Base-by-base conservation (phyloP, 2,888 invertebrate species). In the Nephrocerus scutellatus region DNA sequence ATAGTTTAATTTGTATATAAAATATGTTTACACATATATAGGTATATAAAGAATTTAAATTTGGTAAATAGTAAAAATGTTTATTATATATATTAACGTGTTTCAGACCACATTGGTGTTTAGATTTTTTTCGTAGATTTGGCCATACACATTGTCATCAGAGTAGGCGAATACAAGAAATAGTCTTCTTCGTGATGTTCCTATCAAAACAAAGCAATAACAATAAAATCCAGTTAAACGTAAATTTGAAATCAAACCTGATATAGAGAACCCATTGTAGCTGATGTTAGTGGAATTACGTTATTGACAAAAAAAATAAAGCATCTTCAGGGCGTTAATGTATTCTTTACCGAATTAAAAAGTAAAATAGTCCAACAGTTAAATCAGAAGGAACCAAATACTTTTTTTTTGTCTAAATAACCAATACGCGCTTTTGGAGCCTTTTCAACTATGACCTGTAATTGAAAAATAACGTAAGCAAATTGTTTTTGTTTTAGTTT, bases 171-270 rank as follows among this genome's bases (percentile, higher is more conserved):
- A 95, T 74, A 98, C 98, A 56, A 98, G 78, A 98, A 98, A 73
- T 91, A 93, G 66, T 98, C 98, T 73, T 98, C 97, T 68, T 98
- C 97, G 59, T 96, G 97, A 63, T 98, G 93, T 71, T 98, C 97
- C 85, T 90, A n/a, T n/a, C n/a, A n/a, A n/a, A n/a, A n/a, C n/a
- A n/a, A n/a, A n/a, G n/a, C n/a, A n/a, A n/a, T n/a, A n/a, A n/a
- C n/a, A n/a, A n/a, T n/a, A n/a, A n/a, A n/a, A n/a, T n/a, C n/a
- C n/a, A n/a, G n/a, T n/a, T n/a, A 8, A 47, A 1, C 9, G 9
- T 24, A 2, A 32, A 10, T 7, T 4, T 3, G 20, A 24, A 15
- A 20, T 6, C 40, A 56, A 66, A 79, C 85, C 78, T 93, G 90
- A 66, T 95, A 95, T 16, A 95, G 77, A 36, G 89, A 84, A 47